Conservation (phyloP, 1,140 invertebrate genomes). For the Brachionus calyciflorus region DNA sequence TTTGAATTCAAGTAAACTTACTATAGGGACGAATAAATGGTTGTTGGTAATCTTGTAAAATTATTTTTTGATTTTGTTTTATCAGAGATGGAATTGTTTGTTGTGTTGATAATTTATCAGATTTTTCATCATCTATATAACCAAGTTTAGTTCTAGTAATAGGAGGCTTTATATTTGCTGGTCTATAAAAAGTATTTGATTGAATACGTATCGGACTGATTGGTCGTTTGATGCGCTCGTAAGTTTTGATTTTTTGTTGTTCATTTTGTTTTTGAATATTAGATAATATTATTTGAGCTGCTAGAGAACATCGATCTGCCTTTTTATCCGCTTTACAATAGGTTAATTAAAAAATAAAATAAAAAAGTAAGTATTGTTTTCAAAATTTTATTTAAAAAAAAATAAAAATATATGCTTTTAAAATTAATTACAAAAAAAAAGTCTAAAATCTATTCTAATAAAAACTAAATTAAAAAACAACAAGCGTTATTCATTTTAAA, state of each 20-base stretch:
- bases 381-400: not conserved
- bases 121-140: not conserved
- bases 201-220: not conserved
- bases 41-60: conserved; percentile 4
- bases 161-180: not conserved
- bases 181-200: not conserved
- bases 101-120: too few species aligned
- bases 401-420: not conserved
- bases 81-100: not conserved
- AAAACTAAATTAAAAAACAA: too few species aligned
- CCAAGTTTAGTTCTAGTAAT: not conserved
- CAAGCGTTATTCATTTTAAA: too few species aligned
- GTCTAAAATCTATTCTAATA: too few species aligned
- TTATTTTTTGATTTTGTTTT: not conserved
- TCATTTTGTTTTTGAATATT: conserved; percentile 30
- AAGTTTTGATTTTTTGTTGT: not conserved
- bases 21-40: not conserved
- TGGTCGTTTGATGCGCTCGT: conserved; percentile 19
- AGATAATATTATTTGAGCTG: conserved; percentile 13
- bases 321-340: conserved; percentile 24
- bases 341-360: not conserved
- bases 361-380: not conserved
- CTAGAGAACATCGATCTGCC: not conserved
- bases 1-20: not conserved
- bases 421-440: too few species aligned